Conservation (phyloP, 2,113 vertebrate species). For the Cephalopterus ornatus region DNA sequence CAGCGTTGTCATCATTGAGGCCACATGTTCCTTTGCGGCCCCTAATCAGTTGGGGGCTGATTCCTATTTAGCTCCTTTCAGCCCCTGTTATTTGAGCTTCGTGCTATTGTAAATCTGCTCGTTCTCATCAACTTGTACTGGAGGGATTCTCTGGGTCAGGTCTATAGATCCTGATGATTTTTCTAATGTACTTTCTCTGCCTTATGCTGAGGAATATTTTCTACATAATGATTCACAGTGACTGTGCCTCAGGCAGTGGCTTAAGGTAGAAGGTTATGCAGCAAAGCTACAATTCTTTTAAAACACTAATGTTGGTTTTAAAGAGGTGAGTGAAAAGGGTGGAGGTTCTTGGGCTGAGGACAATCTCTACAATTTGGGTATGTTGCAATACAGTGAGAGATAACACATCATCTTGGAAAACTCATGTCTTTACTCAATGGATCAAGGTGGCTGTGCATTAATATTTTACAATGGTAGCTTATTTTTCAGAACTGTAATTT, state of each 20-base stretch:
- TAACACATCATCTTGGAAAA: background rate
- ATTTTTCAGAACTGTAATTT: background rate
- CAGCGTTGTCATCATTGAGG: background rate
- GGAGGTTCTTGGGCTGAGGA: background rate
- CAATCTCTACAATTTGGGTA: background rate
- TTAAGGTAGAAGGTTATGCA: background rate
- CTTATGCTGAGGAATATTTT: background rate
- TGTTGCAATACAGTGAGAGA: background rate
- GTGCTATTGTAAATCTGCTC: constrained; percentile 17
- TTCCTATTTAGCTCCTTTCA: constrained; percentile 46
- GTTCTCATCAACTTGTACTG: background rate
- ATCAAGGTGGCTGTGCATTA: background rate
- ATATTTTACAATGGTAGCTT: background rate
- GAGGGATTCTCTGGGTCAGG: background rate
- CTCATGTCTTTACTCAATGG: rapidly evolving
- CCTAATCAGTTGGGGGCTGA: constrained; percentile 35
- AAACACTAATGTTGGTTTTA: background rate
- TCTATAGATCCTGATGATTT: background rate
- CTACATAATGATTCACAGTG: background rate
- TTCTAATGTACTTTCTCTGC: background rate
- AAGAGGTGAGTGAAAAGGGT: background rate
- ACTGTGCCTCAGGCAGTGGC: background rate
- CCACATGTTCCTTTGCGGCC: constrained; percentile 39
- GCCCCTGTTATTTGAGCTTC: constrained; percentile 48
- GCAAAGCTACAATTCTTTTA: background rate